These are phyloP conservation scores for Lophotis ruficrista DNA, from an alignment of 2,113 vertebrate genomes.

Conservation along the genomic window DNA sequence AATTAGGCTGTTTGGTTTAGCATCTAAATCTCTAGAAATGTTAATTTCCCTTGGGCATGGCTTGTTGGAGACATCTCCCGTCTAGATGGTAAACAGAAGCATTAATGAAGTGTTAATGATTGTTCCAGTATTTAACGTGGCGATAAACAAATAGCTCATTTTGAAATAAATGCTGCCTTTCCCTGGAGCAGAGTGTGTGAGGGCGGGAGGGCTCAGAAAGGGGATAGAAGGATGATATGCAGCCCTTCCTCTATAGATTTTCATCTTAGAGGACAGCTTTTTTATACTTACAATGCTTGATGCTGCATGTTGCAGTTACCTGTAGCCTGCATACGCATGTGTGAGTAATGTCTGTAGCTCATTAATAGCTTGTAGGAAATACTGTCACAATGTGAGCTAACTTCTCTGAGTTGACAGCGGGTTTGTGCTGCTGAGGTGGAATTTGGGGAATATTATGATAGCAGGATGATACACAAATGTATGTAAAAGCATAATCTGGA, in stretches of 20 bases:
- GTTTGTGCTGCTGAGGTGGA: background rate
- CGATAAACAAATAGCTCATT: background rate
- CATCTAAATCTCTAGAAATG: background rate
- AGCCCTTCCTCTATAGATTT: background rate
- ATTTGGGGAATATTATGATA: background rate
- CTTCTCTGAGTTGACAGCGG: background rate
- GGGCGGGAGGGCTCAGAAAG: background rate
- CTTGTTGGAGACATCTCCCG: background rate
- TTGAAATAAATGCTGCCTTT: background rate
- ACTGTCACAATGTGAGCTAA: background rate
- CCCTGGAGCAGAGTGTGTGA: background rate
- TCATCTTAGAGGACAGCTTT: background rate
- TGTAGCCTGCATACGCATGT: background rate
- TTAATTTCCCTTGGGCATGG: background rate
- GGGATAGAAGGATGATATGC: background rate
- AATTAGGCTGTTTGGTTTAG: background rate
- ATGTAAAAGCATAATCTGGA: background rate
- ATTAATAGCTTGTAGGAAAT: background rate
- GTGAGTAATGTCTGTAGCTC: background rate
- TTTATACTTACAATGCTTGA: background rate
- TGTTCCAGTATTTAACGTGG: background rate
- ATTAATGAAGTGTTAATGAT: constrained; percentile 29
- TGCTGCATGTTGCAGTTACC: background rate
- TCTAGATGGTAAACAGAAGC: background rate
- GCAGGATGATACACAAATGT: background rate